Base-by-base conservation (phyloP, 2,888 invertebrate genomes). In the Lycaena phlaeas region DNA sequence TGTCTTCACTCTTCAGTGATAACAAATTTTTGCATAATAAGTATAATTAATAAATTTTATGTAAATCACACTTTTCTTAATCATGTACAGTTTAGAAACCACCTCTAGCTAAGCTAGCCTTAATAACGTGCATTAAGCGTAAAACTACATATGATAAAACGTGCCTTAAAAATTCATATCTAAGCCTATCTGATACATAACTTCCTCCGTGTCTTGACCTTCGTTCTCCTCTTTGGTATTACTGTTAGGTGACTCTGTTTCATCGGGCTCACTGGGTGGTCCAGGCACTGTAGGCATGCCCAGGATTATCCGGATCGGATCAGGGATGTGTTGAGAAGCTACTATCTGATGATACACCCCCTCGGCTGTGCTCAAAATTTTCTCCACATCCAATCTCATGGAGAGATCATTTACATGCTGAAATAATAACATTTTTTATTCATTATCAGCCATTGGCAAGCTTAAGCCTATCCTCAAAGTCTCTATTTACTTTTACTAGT, bases 401-500 rank as follows among this genome's bases (percentile, higher is more conserved):
- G 95, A 93, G 49, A 98, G 81, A 67, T 98, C 98, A 77, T 99
- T 99, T 48, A 98, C 93, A 66, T 98, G 97, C 95, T 96, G 78
- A 6, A 86, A 87, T 12, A 12, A 38, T 18, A 22, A 15, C n/a
- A n/a, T n/a, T n/a, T n/a, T n/a, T n/a, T n/a, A n/a, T n/a, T n/a
- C n/a, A n/a, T n/a, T n/a, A n/a, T n/a, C n/a, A n/a, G n/a, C n/a
- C n/a, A n/a, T n/a, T n/a, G n/a, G n/a, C n/a, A n/a, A n/a, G n/a
- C n/a, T n/a, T n/a, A n/a, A n/a, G n/a, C n/a, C n/a, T n/a, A n/a
- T n/a, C n/a, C n/a, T n/a, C n/a, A n/a, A n/a, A n/a, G n/a, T n/a
- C n/a, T n/a, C n/a, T n/a, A n/a, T n/a, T n/a, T n/a, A n/a, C n/a
- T n/a, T n/a, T n/a, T n/a, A n/a, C n/a, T n/a, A n/a, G n/a, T n/a